A percentile compares a stretch with the other conserved stretches of the same genome.
phyloP scores from a whole-genome alignment of 1,140 invertebrate genomes.

The Megalonaias nervosa region DNA sequence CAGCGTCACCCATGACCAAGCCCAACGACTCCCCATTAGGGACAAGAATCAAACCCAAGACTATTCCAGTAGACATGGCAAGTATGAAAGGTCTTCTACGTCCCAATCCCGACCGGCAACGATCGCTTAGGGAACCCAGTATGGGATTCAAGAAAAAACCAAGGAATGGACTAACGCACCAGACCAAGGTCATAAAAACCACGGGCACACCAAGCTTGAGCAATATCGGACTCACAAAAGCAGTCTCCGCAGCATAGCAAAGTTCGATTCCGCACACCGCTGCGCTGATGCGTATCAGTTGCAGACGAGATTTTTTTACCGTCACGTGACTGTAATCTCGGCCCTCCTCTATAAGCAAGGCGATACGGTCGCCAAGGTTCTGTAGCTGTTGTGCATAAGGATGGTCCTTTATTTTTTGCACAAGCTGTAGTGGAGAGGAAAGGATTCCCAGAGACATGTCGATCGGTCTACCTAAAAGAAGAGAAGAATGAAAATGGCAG shows the following conservation, averaged over 20 bases:
- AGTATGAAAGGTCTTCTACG: slow-evolving; percentile 93
- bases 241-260: slow-evolving; percentile 96
- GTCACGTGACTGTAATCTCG: slow-evolving; percentile 34
- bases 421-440: slow-evolving; percentile 51
- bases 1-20: slow-evolving; percentile 82
- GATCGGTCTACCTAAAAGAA: too few species aligned
- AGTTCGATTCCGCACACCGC: slow-evolving; percentile 98
- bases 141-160: slow-evolving; percentile 96
- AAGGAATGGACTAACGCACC: slow-evolving; percentile 82
- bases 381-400: slow-evolving; percentile 38
- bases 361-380: slow-evolving; percentile 22
- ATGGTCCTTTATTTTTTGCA: slow-evolving; percentile 49
- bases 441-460: slow-evolving; percentile 62
- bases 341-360: slow-evolving; percentile 21
- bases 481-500: too few species aligned
- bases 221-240: slow-evolving; percentile 95
- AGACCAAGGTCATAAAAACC: slow-evolving; percentile 94
- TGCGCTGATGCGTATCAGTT: slow-evolving; percentile 90
- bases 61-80: slow-evolving; percentile 88
- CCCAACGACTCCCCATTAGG: slow-evolving; percentile 92
- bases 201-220: slow-evolving; percentile 93
- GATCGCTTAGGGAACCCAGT: slow-evolving; percentile 92
- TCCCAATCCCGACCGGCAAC: slow-evolving; percentile 85
- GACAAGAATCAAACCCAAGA: slow-evolving; percentile 75
- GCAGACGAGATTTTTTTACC: slow-evolving; percentile 81